Evolutionary conservation across 2,797 vertebrate genomes (phyloP).

Genomic region (Avahi laniger): DNA sequence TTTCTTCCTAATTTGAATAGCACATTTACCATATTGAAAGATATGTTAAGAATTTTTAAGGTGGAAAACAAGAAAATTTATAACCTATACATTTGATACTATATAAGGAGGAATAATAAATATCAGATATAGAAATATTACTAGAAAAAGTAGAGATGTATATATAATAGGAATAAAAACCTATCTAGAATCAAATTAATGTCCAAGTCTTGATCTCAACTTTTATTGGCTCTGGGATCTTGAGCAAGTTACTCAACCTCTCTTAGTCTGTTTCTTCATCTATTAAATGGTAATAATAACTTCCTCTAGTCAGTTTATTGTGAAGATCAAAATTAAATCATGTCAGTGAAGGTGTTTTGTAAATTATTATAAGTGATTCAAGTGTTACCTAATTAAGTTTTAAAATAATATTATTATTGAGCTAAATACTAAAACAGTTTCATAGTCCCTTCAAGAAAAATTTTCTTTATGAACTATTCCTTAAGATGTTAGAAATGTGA

Average conservation of each 20-base stretch:
- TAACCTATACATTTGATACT: background rate
- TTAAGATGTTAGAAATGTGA: background rate
- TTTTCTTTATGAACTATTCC: background rate
- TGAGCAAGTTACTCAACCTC: background rate
- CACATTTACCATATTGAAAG: background rate
- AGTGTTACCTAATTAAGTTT: background rate
- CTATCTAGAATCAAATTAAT: background rate
- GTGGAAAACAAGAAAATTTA: background rate
- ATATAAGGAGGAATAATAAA: background rate
- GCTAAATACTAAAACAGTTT: background rate
- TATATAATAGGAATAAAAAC: background rate
- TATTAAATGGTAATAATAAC: background rate
- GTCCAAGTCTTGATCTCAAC: background rate
- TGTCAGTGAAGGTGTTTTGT: background rate
- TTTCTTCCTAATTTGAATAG: background rate
- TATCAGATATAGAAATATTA: background rate
- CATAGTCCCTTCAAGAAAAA: background rate
- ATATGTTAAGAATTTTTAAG: background rate
- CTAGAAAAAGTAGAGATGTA: background rate
- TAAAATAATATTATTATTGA: constrained; percentile 29
- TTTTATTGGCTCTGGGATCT: background rate
- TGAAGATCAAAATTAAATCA: constrained; percentile 20
- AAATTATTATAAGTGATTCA: constrained; percentile 25
- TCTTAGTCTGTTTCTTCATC: background rate
- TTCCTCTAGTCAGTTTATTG: background rate